Base-by-base conservation (phyloP, 2,113 vertebrate genomes). In the Conger conger region DNA sequence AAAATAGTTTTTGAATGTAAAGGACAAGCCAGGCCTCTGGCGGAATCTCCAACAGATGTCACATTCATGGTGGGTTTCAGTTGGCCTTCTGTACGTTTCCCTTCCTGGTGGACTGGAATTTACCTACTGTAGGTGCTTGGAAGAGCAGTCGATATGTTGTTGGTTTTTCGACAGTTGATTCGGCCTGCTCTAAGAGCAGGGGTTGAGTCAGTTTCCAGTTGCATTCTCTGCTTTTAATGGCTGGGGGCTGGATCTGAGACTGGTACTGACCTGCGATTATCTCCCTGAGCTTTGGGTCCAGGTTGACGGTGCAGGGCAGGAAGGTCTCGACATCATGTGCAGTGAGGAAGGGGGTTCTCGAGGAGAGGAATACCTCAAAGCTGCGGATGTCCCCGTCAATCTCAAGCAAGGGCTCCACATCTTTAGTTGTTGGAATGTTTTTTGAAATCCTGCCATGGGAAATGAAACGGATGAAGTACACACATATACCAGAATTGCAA, bases 311-410 rank as follows among this genome's bases (percentile, higher is more conserved):
- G 90, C 98, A 99, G 0, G 97, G 98, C 90, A 99, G 91, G 89
- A 99, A 99, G 80, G 96, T 97, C 90, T 99, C 97, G 30, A 99
- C 97, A 85, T 99, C 98, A 82, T 95, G 95, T 78, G 97, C 94
- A 16, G 97, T 95, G 82, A 99, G 97, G 87, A 98, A 96, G 1
- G 98, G 98, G 0, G 96, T 98, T 89, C 98, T 93, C 0, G 98
- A 99, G 79, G 98, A 98, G 30, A 99, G 92, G 93, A 99, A 99
- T 15, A 99, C 96, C 93, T 99, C 98, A 84, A 99, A 99, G 91
- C 97, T 99, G 77, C 98, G 94, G 83, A 98, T 95, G 86, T 99
- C 98, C 57, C 96, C 97, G 87, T 99, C 98, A 18, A 99, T 99
- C 94, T 99, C 98, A 89, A 99, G 95, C 73, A 99, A 93, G 3